Evolutionary conservation across 2,797 vertebrate species (phyloP), one percentile per base, ranked within the genome.

Genomic region (Nannoperca obscura): DNA sequence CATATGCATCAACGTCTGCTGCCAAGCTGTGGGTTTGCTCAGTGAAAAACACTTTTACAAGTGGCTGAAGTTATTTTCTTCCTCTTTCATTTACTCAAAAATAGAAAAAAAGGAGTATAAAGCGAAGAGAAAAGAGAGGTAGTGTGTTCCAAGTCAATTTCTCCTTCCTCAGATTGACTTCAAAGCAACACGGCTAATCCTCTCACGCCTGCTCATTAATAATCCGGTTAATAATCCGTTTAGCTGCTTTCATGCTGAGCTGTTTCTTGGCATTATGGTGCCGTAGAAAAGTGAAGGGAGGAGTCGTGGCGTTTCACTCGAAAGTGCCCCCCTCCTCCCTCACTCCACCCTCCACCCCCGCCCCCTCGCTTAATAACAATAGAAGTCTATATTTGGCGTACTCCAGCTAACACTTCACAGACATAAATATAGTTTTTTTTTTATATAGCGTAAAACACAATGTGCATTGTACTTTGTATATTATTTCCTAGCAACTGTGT

Each of bases 191-290:
- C 50, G 55, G 88, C 87, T 95, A 95, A 95, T 95, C 93, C 93
- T 91, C 90, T 92, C 88, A 90, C 71, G 88, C 90, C 88, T 88
- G 90, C 90, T 91, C 86, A 77, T 94, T 94, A 95, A 94, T 95
- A 95, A 95, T 94, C 93, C 91, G 60, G 83, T 93, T 94, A 94
- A 93, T 95, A 95, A 95, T 95, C 94, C 92, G 64, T 92, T 95
- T 94, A 95, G 88, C 88, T 32, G 87, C 91, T 93, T 94, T 94
- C 90, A 92, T 84, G 90, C 89, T 59, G 82, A 50, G 83, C 81
- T 91, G 90, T 94, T 94, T 93, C 88, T 93, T 92, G 91, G 81
- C 85, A 84, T 93, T 93, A 89, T 91, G 83, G 80, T 49, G 53
- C 74, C 54, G 70, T 3, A 47, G 76, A 81, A 75, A 83, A 91